phyloP scores from a whole-genome alignment of 35 echinoderm and acorn worm species.

The Ophiothrix spiculata region DNA sequence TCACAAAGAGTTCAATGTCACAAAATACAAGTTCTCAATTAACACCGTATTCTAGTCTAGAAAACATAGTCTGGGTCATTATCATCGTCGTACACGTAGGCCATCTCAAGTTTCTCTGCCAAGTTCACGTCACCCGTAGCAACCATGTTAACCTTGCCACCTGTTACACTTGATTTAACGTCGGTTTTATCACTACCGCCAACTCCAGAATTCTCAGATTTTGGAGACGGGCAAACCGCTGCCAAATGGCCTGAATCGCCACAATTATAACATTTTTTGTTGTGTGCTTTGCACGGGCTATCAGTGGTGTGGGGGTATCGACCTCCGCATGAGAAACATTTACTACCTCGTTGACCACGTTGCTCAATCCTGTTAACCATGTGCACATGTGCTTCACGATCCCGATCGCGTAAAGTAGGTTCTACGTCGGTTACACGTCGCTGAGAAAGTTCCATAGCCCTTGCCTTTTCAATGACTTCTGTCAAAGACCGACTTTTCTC shows the following conservation, averaged over 20 bases:
- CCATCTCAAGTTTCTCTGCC: background rate
- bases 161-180: background rate
- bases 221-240: background rate
- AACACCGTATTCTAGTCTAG: background rate
- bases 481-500: background rate
- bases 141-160: background rate
- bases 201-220: background rate
- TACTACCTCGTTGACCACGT: background rate
- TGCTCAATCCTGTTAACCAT: background rate
- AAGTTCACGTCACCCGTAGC: background rate
- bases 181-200: background rate
- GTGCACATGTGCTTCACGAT: too few species aligned
- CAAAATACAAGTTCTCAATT: background rate
- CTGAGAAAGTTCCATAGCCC: conserved; percentile 38
- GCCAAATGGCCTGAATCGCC: background rate
- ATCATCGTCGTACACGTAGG: background rate
- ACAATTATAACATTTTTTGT: background rate
- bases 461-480: background rate
- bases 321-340: background rate
- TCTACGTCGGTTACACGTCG: conserved; percentile 19
- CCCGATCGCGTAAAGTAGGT: too few species aligned
- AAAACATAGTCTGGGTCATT: background rate
- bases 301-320: background rate
- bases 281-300: background rate
- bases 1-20: too few species aligned